Conservation (phyloP, 2,113 vertebrate species). For the Macaca fascicularis region DNA sequence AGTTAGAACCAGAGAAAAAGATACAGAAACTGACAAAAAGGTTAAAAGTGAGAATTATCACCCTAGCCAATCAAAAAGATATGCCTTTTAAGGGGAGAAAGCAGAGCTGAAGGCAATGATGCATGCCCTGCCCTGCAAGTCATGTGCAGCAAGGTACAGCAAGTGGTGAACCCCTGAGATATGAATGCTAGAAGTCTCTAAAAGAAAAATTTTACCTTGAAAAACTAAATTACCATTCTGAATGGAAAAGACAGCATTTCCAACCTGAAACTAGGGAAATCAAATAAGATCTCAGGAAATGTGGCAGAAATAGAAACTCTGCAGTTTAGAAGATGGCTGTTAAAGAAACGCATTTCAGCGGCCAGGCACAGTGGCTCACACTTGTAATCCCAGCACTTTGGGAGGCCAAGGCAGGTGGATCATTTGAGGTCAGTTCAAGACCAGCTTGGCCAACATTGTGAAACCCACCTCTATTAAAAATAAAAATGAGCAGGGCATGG, state of each 20-base stretch:
- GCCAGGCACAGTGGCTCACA: not conserved
- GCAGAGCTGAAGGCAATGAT: not conserved
- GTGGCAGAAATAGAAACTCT: not conserved
- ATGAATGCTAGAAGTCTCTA: not conserved
- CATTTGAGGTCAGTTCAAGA: not conserved
- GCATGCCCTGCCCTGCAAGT: not conserved
- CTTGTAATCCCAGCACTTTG: not conserved
- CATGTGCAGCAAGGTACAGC: not conserved
- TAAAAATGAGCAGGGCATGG: not conserved
- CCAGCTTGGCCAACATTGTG: not conserved
- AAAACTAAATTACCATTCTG: not conserved
- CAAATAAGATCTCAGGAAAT: not conserved
- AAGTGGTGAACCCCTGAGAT: not conserved
- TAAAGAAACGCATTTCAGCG: not conserved
- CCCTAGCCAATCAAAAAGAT: not conserved
- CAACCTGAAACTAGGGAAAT: not conserved
- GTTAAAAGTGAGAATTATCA: not conserved
- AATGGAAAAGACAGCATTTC: not conserved
- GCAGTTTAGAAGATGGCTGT: not conserved
- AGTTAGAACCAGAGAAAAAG: not conserved
- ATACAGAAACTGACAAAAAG: not conserved
- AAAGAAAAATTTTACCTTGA: not conserved
- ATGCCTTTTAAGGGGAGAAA: not conserved
- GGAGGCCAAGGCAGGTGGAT: not conserved
- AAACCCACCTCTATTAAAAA: not conserved